A percentile compares a stretch with the other conserved stretches of the same genome.
phyloP scores from a whole-genome alignment of 2,797 vertebrate genomes.

The Gila robusta region DNA sequence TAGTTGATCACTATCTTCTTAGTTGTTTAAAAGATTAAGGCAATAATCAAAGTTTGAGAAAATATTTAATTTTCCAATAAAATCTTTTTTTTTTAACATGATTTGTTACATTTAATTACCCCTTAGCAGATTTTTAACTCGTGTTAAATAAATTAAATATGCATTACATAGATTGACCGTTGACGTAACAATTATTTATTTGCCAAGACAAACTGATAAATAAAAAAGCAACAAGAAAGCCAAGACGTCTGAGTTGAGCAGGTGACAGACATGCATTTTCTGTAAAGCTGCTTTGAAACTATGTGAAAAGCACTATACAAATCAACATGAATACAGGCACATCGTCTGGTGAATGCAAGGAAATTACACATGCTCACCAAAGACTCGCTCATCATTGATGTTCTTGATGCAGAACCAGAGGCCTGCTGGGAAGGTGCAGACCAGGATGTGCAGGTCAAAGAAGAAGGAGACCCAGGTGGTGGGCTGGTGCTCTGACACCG shows the following conservation, averaged over 20 bases:
- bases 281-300: neutral
- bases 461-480: constrained; percentile 99
- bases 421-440: constrained; percentile 98
- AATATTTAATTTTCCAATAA: too few species aligned
- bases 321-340: neutral
- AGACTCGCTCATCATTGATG: constrained; percentile 90
- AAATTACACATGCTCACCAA: constrained; percentile 78
- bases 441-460: constrained; percentile 99
- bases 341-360: neutral
- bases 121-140: neutral
- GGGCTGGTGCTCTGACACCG: constrained; percentile 98
- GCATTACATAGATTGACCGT: neutral
- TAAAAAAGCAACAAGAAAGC: neutral
- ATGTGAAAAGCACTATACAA: neutral
- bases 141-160: neutral
- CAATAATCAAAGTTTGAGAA: too few species aligned
- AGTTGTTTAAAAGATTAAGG: too few species aligned
- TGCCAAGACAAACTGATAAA: neutral
- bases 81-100: too few species aligned
- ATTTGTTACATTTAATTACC: too few species aligned
- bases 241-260: neutral
- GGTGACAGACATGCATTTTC: neutral
- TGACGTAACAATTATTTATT: too few species aligned
- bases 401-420: constrained; percentile 99
- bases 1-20: too few species aligned